Evolutionary conservation across 2,113 vertebrate species (phyloP), one percentile per base, ranked within the genome.

Genomic region (Castor canadensis): DNA sequence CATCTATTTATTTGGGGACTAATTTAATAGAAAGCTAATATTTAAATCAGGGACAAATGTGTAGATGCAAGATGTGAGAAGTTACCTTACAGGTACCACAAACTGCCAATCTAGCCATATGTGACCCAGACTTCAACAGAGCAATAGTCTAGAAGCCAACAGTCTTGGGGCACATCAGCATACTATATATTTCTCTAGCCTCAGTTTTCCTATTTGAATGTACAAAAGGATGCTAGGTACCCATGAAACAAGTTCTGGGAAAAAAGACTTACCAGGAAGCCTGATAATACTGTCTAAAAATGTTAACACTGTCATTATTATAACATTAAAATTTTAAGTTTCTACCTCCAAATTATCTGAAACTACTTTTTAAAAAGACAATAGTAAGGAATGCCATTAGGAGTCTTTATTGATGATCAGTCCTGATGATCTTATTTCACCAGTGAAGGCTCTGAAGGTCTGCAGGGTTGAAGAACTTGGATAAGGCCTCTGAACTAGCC

Each of bases 261-360:
- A 58, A 77, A 96, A 94, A 54, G 26, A 85, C 54, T 77, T 76
- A 67, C 2, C 22, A 91, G 10, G 11, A 93, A 89, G 45, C 69
- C 2, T 90, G 64, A 67, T 47, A 86, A 76, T 62, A 92, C 3
- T 80, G 83, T n/a, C 86, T 81, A 64, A 94, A 93, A 95, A 66
- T 73, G 17, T 47, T 76, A 89, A 84, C 0, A 40, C 8, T 45
- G 30, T 72, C 47, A 66, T 58, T 79, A 94, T 83, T 82, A 28
- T 54, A 82, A 64, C 22, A 87, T 10, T 66, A 22, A 54, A 75
- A 91, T 72, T 95, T 85, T 64, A 35, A 91, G 91, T 82, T 32
- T 93, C 15, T 6, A 94, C 35, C 38, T 67, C 26, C 43, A 93
- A 95, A 80, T 82, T 49, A 72, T 32, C 52, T 95, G 71, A 96